A percentile compares a stretch with the other conserved stretches of the same genome.
Conservation (phyloP, 2,888 invertebrate genomes). For the Sarcophaga rosellei region DNA sequence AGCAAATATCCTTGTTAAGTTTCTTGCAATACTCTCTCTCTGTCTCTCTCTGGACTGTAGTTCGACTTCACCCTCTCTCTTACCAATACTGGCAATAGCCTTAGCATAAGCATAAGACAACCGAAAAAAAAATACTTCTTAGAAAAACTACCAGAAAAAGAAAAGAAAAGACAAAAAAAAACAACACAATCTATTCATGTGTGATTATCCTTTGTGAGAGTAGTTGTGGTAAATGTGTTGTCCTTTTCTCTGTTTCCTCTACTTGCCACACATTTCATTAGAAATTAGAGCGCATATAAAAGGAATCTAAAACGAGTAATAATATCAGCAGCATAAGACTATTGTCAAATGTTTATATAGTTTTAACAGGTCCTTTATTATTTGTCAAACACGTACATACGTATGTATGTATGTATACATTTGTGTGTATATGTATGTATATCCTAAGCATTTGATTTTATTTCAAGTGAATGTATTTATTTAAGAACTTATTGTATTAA, state of each 20-base stretch:
- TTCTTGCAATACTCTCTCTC: constrained; percentile 12
- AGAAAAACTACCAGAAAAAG: not conserved
- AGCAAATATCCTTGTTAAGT: constrained; percentile 59
- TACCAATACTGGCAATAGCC: not conserved
- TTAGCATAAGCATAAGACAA: too few species aligned
- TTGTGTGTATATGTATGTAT: not conserved
- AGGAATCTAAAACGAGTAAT: not conserved
- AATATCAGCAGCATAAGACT: not conserved
- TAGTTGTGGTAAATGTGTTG: constrained; percentile 27
- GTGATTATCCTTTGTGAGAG: constrained; percentile 58
- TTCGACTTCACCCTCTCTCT: not conserved
- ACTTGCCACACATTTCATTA: too few species aligned
- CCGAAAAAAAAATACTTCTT: not conserved
- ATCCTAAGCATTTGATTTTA: constrained; percentile 30
- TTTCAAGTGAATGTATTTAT: constrained; percentile 22
- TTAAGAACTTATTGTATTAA: constrained; percentile 40
- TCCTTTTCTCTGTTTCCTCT: not conserved
- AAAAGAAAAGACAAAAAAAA: not conserved
- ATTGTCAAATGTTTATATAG: constrained; percentile 53
- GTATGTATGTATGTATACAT: not conserved
- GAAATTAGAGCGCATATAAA: not conserved
- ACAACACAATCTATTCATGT: constrained; percentile 49
- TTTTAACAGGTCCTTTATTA: constrained; percentile 50
- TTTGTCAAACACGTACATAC: not conserved
- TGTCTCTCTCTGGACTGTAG: not conserved